Percentiles rank a stretch among this genome's conserved stretches.
phyloP scores from a whole-genome alignment of 2,113 vertebrate species.

The Eubucco bourcierii region DNA sequence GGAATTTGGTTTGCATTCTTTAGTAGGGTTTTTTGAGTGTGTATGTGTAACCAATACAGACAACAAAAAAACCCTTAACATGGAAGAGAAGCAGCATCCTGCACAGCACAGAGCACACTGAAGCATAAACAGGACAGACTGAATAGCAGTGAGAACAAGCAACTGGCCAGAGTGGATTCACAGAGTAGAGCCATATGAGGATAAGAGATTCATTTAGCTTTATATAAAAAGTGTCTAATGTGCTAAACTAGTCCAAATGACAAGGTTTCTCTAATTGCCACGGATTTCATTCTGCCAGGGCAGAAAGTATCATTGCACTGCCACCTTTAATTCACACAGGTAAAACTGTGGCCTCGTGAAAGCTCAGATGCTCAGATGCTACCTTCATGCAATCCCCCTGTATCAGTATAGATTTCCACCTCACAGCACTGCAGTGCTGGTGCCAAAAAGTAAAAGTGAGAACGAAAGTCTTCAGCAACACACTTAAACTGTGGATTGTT shows the following conservation, averaged over 20 bases:
- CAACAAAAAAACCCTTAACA: not conserved
- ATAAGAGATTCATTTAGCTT: conserved; percentile 26
- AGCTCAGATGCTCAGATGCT: not conserved
- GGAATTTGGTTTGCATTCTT: not conserved
- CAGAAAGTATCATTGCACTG: not conserved
- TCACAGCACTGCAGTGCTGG: not conserved
- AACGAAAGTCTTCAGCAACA: not conserved
- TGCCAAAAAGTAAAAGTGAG: not conserved
- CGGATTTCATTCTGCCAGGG: not conserved
- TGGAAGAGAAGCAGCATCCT: conserved; percentile 23
- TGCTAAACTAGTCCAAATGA: conserved; percentile 6
- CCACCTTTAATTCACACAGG: not conserved
- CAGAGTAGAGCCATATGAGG: not conserved
- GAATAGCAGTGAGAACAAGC: conserved; percentile 6
- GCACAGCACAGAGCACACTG: not conserved
- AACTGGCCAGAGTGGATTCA: conserved; percentile 51
- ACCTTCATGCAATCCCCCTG: not conserved
- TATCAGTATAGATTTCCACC: not conserved
- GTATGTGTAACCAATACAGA: not conserved
- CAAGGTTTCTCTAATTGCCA: not conserved
- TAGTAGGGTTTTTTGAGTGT: not conserved
- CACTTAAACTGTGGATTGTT: not conserved
- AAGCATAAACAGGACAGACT: conserved; percentile 47
- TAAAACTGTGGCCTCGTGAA: not conserved
- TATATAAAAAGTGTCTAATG: not conserved